These are phyloP conservation scores for Ctenomys sociabilis DNA, from an alignment of 2,113 vertebrate species.

Conservation along the genomic window DNA sequence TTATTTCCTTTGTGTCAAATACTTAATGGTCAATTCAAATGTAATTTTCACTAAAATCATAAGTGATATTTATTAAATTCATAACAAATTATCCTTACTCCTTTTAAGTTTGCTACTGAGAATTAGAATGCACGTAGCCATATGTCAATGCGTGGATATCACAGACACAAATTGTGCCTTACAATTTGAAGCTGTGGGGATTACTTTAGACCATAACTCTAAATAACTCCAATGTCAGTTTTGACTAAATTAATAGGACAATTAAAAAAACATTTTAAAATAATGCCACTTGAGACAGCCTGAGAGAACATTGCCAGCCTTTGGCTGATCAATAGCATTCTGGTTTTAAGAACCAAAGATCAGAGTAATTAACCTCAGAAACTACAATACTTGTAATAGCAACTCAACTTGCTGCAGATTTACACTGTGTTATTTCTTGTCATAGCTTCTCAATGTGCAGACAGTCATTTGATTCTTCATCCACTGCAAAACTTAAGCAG, in stretches of 20 bases:
- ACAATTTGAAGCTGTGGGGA: background rate
- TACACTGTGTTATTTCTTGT: background rate
- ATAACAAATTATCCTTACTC: conserved; percentile 23
- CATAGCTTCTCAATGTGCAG: background rate
- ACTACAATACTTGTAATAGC: background rate
- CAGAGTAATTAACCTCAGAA: conserved; percentile 39
- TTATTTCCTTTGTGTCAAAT: conserved; percentile 58
- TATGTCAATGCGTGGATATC: background rate
- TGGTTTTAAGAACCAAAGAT: background rate
- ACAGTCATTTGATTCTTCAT: conserved; percentile 37
- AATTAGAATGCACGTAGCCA: background rate
- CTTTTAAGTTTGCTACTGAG: background rate
- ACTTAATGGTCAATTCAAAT: conserved; percentile 40
- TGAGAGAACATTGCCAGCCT: background rate
- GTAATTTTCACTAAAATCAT: conserved; percentile 48
- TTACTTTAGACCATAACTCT: background rate
- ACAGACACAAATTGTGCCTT: background rate
- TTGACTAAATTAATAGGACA: background rate
- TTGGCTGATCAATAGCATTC: background rate
- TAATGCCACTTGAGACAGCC: background rate
- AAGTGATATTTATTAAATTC: background rate
- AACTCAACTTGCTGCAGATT: background rate
- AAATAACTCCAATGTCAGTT: background rate
- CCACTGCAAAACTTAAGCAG: background rate
- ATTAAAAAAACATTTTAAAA: background rate